Evolutionary conservation across 2,888 invertebrate genomes (phyloP), one percentile per base, ranked within the genome.

Genomic region (Synergus laeviventris): DNA sequence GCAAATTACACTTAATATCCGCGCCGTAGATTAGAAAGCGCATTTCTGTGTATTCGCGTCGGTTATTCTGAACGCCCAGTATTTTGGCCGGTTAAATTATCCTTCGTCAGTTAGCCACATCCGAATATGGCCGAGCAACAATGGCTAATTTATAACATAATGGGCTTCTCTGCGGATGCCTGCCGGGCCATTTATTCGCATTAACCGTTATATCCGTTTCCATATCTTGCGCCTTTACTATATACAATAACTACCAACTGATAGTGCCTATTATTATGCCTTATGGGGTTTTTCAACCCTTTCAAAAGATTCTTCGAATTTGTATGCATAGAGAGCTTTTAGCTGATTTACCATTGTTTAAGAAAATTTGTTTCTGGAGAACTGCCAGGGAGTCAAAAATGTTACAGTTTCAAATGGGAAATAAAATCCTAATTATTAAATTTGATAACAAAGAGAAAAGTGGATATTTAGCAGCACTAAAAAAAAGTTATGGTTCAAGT

Each of bases 61-160:
- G 80, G 84, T 81, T 83, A 77, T 54, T 74, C 74, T 61, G 49
- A 18, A n/a, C 54, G 74, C 21, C 62, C 79, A 79, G 76, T 79
- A 81, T 80, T 82, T 83, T 83, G 79, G 82, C 81, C 83, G 81
- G 85, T 82, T 86, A 87, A 88, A 89, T 89, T 89, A 89, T 86
- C 88, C 89, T 86, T 85, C 88, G 86, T 89, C 87, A 87, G 87
- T 86, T 87, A 85, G 87, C 84, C 82, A 82, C 84, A 83, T 84
- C 83, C 82, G 85, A 83, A 83, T 82, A 83, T 84, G 82, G 84
- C 83, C 79, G 79, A 78, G 79, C 85, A 84, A 88, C 88, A 89
- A 89, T 88, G 82, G 87, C 86, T 87, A 89, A 89, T 89, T 89
- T 87, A 85, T 84, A 84, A 83, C 86, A 82, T 87, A 87, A 87